Base-by-base conservation (phyloP, 2,797 vertebrate species). In the Erithacus rubecula region DNA sequence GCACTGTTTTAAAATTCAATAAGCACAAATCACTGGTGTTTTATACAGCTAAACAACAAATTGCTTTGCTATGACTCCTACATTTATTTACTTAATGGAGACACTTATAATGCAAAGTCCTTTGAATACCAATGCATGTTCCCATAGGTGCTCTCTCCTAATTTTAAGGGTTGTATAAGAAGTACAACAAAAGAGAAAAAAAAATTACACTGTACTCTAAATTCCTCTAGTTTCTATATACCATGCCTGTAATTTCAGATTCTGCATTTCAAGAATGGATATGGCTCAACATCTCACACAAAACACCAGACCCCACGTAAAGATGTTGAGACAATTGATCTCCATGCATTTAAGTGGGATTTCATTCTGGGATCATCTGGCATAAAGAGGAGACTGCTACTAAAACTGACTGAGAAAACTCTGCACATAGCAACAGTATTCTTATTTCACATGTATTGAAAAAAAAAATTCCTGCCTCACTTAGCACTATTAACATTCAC, bases 21-120 rank as follows among this genome's bases (percentile, higher is more conserved):
- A 86, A 95, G 76, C 96, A 94, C 94, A 97, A 97, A 96, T 94
- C 96, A 92, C 81, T 60, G 75, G 41, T 86, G 87, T 80, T 86
- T 85, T 77, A 81, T 82, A 53, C 92, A 95, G 81, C 94, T 95
- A 87, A 96, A 94, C 80, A 93, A 93, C 74, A 90, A 83, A 96
- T 68, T 81, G 71, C 85, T 96, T 91, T 77, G 47, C 94, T 93
- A 39, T 81, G 81, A 56, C 83, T 88, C 93, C 68, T 71, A 26
- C 20, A 71, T 92, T 77, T 90, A 60, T 87, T 83, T 93, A 63
- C 82, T 81, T 74, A 87, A 90, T 32, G 91, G 56, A 81, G 78
- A 93, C 26, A 43, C 52, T 93, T 94, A 71, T 29, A 83, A 82
- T 41, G 58, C 27, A 67, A 84, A 89, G 52, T 36, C 60, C 29